Evolutionary conservation across 2,888 invertebrate genomes (phyloP).

Genomic region (Lycocerus yunnanus): DNA sequence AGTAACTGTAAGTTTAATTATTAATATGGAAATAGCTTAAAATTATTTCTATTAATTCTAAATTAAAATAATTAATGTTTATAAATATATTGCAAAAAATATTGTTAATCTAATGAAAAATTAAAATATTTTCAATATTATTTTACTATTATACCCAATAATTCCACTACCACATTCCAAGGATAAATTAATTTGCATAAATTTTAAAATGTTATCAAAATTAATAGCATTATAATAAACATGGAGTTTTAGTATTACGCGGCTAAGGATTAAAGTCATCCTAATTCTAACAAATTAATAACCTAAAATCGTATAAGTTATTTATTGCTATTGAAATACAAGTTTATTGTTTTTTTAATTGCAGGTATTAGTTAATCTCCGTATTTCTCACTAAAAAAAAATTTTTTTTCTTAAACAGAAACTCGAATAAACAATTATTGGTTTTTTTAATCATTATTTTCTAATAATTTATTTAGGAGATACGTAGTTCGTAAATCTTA

Average conservation of each 20-base stretch:
- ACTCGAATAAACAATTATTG: too few relatives aligned
- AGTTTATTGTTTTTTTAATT: not conserved
- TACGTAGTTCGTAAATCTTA: too few relatives aligned
- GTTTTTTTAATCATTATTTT: not conserved
- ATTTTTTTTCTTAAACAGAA: not conserved
- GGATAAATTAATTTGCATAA: not conserved
- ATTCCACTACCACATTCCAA: not conserved
- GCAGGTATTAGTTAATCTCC: not conserved
- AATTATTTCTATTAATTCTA: not conserved
- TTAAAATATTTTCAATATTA: not conserved
- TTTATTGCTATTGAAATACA: not conserved
- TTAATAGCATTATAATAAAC: not conserved
- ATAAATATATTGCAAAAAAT: not conserved
- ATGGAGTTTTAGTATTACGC: not conserved
- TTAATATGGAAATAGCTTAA: not conserved
- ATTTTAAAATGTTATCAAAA: not conserved
- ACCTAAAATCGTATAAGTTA: not conserved
- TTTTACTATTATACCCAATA: not conserved
- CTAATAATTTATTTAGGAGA: not conserved
- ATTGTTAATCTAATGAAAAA: not conserved
- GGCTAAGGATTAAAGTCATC: not conserved
- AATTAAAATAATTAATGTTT: not conserved
- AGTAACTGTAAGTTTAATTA: not conserved
- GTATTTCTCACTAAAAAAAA: not conserved
- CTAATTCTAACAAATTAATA: not conserved